phyloP scores from a whole-genome alignment of 2,888 invertebrate species.

The Phyto melanocephala region DNA sequence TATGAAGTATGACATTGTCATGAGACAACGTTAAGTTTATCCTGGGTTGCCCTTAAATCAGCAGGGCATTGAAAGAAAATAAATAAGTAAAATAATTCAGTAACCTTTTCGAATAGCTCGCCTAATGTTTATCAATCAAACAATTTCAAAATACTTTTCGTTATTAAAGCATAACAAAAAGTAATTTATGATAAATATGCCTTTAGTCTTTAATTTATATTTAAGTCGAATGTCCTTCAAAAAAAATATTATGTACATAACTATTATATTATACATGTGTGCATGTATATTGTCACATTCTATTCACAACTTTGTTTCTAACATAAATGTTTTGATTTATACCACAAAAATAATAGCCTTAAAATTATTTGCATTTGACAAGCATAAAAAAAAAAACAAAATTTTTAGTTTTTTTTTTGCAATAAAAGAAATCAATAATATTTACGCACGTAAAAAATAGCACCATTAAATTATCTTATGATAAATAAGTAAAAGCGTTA shows the following conservation, averaged over 20 bases:
- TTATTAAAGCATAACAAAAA: neutral
- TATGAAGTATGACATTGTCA: no score
- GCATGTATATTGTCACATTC: neutral
- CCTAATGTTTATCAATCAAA: no score
- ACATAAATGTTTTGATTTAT: neutral
- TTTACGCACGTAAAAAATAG: no score
- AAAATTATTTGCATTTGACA: neutral
- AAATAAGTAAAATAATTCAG: no score
- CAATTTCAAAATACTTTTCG: neutral
- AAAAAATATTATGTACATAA: neutral
- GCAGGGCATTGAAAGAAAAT: no score
- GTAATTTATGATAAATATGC: neutral
- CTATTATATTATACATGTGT: neutral
- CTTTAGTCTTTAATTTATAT: no score
- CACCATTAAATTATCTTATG: no score
- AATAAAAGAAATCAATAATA: neutral
- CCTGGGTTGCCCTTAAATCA: no score
- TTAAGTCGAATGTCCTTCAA: slow-evolving; percentile 12
- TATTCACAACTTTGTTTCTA: neutral
- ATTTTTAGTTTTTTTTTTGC: neutral
- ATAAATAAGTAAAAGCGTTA: no score
- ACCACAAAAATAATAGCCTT: neutral
- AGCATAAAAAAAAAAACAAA: neutral
- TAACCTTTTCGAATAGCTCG: no score
- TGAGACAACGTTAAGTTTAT: no score